Percentiles rank a stretch among this genome's conserved stretches.
Conservation (phyloP, 2,888 invertebrate species). For the Carcina quercana region DNA sequence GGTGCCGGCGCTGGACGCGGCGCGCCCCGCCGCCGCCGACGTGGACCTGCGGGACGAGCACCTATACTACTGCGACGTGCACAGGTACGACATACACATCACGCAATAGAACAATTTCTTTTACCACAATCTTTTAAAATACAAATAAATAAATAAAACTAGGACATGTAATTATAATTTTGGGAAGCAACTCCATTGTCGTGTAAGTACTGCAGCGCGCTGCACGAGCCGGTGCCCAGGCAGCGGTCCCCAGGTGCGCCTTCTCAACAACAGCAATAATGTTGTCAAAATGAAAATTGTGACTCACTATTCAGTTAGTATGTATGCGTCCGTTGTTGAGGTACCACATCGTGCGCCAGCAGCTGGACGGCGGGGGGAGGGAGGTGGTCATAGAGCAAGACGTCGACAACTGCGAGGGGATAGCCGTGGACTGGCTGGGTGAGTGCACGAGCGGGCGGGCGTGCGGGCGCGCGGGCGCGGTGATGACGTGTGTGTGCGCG, state of each 20-base stretch:
- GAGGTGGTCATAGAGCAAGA: slow-evolving; percentile 74
- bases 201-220: no score
- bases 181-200: no score
- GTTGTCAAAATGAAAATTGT: no score
- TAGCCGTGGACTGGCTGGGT: slow-evolving; percentile 90
- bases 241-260: no score
- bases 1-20: slow-evolving; percentile 80
- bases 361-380: slow-evolving; percentile 73
- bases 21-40: slow-evolving; percentile 79
- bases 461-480: not conserved
- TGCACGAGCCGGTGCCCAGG: no score
- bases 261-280: no score
- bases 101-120: no score
- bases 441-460: slow-evolving; percentile 15
- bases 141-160: no score
- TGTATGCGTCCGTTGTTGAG: slow-evolving; percentile 30
- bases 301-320: no score
- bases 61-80: slow-evolving; percentile 78
- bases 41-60: slow-evolving; percentile 75
- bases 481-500: not conserved
- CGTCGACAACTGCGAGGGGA: slow-evolving; percentile 79
- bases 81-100: slow-evolving; percentile 39
- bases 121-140: no score
- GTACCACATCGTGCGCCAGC: slow-evolving; percentile 78
- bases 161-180: no score